These are phyloP conservation scores for Marcusenius ussheri DNA, from an alignment of 2,113 vertebrate genomes.

Conservation along the genomic window DNA sequence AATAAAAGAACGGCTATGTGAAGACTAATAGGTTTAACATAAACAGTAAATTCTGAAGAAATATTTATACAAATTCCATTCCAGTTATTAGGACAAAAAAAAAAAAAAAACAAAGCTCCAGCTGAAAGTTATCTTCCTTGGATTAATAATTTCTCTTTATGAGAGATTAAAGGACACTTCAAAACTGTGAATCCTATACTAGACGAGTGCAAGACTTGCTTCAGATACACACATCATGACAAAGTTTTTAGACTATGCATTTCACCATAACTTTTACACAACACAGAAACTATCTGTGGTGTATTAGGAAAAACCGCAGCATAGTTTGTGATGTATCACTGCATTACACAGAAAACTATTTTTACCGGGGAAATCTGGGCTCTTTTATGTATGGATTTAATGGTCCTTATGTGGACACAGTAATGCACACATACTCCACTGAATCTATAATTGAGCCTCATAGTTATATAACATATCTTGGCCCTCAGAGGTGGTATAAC, in stretches of 20 bases:
- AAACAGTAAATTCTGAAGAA: background rate
- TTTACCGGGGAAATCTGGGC: background rate
- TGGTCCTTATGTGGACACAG: background rate
- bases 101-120: background rate
- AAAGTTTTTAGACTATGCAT: background rate
- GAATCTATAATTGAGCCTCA: background rate
- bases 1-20: background rate
- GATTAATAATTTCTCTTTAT: background rate
- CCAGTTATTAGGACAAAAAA: background rate
- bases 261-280: background rate
- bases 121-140: background rate
- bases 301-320: background rate
- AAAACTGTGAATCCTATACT: background rate
- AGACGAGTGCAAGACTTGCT: background rate
- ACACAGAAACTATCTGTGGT: background rate
- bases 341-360: background rate
- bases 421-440: background rate
- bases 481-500: background rate
- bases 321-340: background rate
- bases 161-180: background rate
- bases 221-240: background rate
- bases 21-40: background rate
- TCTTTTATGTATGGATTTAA: background rate
- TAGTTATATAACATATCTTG: constrained; percentile 2
- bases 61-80: background rate